Evolutionary conservation across 2,797 vertebrate species (phyloP), one percentile per base, ranked within the genome.

Genomic region (Lithobates pipiens): DNA sequence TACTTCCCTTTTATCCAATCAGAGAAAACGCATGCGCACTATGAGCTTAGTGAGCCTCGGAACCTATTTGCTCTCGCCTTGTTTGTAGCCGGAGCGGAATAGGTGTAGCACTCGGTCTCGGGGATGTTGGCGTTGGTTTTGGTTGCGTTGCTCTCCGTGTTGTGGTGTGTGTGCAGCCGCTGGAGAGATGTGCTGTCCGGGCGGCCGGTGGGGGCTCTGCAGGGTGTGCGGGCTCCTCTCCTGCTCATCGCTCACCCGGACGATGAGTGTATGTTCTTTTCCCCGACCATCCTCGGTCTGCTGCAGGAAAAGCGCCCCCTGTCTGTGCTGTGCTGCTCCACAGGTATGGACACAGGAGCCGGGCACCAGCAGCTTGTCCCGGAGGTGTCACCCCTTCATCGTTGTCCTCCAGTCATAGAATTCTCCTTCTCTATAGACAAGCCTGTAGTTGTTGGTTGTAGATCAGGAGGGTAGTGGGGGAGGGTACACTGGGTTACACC

Each of bases 181-280:
- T 57, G 21, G 82, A 61, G 9, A 0, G 42, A 36, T 67, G 32
- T 57, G 21, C 21, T 23, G 27, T 69, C n/a, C n/a, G 44, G 32
- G n/a, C 68, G 68, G 88, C 71, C 9, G 71, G 34, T 85, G 84
- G 86, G 16, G 57, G 13, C 34, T 67, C 4, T 54, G 36, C 7
- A 78, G 36, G 73, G 72, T 39, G 46, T 77, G 36, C 8, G 63
- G 67, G 85, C 76, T 11, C 34, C 72, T 87, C 21, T 95, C 73
- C 57, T 95, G 74, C 88, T 95, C 77, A 99, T 95, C 68, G 98
- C 98, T 83, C 98, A 99, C 89, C 98, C 98, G 23, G 98, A 99
- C 92, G 98, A 99, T 89, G 98, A 99, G 89, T 96, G 96, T 13
- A 96, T 99, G 97, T 99, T 99, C 91, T 99, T 99, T 92, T 95